Conservation (phyloP, 2,113 vertebrate genomes). For the Oncorhynchus gorbuscha region DNA sequence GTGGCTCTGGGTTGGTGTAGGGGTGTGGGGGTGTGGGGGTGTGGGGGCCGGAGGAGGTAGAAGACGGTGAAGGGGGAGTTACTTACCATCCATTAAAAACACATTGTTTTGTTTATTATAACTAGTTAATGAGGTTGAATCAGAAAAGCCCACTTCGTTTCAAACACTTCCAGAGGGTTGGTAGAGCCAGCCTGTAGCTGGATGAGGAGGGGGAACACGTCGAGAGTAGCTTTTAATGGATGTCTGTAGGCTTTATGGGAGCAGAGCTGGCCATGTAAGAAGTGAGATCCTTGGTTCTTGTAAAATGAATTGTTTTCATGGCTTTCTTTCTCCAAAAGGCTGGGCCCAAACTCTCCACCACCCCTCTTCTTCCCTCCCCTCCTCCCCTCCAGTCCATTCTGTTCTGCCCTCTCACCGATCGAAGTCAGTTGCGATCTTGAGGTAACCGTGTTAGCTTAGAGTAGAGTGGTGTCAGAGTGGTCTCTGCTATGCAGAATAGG, state of each 20-base stretch:
- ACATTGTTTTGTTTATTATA: conserved; percentile 73
- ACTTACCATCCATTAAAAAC: conserved; percentile 63
- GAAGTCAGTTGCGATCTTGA: neutral
- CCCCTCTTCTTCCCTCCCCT: conserved; percentile 7
- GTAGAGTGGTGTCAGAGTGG: no score
- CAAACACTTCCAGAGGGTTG: conserved; percentile 62
- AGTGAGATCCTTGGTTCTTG: conserved; percentile 59
- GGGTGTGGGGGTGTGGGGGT: neutral
- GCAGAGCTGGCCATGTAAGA: conserved; percentile 53
- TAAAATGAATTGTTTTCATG: conserved; percentile 58
- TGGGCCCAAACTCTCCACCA: conserved; percentile 40
- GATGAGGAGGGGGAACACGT: conserved; percentile 32
- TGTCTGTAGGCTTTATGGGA: conserved; percentile 67
- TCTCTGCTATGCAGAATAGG: neutral
- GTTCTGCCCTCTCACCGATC: neutral
- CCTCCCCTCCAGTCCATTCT: neutral
- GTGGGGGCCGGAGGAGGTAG: neutral
- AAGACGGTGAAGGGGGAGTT: conserved; percentile 2
- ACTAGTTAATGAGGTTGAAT: conserved; percentile 69
- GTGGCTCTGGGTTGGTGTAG: neutral
- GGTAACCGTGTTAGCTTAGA: neutral
- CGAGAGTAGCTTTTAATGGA: conserved; percentile 55
- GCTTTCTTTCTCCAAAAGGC: conserved; percentile 50
- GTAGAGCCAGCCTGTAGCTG: conserved; percentile 49
- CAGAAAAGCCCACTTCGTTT: conserved; percentile 57